Evolutionary conservation across 2,888 invertebrate genomes (phyloP).

Genomic region (Mythimna impura): DNA sequence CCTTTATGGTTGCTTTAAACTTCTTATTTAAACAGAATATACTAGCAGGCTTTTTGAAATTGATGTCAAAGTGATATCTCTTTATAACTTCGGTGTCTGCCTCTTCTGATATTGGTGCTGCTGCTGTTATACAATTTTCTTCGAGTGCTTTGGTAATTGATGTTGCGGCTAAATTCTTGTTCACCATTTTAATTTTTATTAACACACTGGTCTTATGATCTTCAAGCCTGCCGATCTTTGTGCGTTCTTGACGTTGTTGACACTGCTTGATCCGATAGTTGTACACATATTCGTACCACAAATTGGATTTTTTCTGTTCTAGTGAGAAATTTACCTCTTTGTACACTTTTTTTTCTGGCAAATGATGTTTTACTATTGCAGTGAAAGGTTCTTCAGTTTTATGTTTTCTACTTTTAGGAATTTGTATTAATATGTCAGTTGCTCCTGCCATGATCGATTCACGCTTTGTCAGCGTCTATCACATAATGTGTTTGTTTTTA

Average conservation of each 20-base stretch:
- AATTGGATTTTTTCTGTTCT: background rate
- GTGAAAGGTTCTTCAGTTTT: slow-evolving; percentile 22
- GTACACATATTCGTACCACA: slow-evolving; percentile 41
- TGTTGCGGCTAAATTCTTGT: slow-evolving; percentile 27
- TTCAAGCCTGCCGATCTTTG: slow-evolving; percentile 12
- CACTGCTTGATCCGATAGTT: slow-evolving; percentile 1
- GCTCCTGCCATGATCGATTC: slow-evolving; percentile 24
- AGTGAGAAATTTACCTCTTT: slow-evolving; percentile 29
- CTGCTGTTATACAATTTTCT: background rate
- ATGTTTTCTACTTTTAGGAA: slow-evolving; percentile 32
- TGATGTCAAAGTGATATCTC: slow-evolving; percentile 42
- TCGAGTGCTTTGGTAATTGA: background rate
- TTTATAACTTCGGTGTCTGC: slow-evolving; percentile 7
- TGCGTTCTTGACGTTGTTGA: slow-evolving; percentile 1
- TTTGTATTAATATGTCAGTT: slow-evolving; percentile 43
- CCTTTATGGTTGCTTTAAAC: slow-evolving; percentile 37
- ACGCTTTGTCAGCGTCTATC: slow-evolving; percentile 32
- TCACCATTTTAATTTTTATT: slow-evolving; percentile 40
- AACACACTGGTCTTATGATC: slow-evolving; percentile 40
- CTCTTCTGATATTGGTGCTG: background rate
- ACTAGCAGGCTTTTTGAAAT: slow-evolving; percentile 40
- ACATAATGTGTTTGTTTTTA: slow-evolving; percentile 43
- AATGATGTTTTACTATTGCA: slow-evolving; percentile 39
- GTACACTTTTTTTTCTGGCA: slow-evolving; percentile 35
- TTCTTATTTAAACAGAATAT: slow-evolving; percentile 38